Base-by-base conservation (phyloP, 2,888 invertebrate genomes). In the Drosophila pseudotakahashii region DNA sequence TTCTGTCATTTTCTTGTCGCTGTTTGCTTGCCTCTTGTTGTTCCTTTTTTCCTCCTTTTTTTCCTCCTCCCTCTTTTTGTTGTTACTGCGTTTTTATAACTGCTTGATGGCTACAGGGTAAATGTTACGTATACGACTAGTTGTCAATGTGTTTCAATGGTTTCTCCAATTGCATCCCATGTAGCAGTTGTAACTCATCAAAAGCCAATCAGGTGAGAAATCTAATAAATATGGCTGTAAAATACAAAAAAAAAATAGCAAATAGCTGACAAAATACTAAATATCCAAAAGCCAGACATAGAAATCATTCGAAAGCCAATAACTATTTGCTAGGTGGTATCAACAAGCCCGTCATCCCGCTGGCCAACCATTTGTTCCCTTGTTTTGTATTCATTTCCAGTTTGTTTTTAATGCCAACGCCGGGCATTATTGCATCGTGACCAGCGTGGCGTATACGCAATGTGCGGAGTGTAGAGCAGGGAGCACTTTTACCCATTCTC, bases 361-460 rank as follows among this genome's bases (percentile, higher is more conserved):
- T 5, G 11, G 2, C 6, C 10, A 6, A 3, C 10, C 13, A 9
- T 6, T 26, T 26, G 14, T 13, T 10, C 16, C 45, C 52, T 41
- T 54, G 36, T 63, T 45, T 54, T 62, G 48, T 54, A 57, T 69
- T 69, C 44, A 57, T 58, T 69, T 69, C 19, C 58, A 30, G 69
- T 50, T 58, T 67, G 50, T 73, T 86, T 77, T 72, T 63, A 82
- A 83, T 78, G 81, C 81, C 72, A 76, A 77, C 74, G 69, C 55
- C 66, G 72, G 34, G 75, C 79, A 81, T 81, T 81, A 87, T 87
- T 81, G 79, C 79, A 64, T 71, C 62, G 63, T 61, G 82, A 58
- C 75, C 88, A 81, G 52, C 81, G 70, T 77, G 63, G 62, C 85
- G 79, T 75, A 81, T 87, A 87, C 88, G 77, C 81, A 87, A 79